Evolutionary conservation across 2,113 vertebrate species (phyloP), one percentile per base, ranked within the genome.

Genomic region (Alligator sinensis): DNA sequence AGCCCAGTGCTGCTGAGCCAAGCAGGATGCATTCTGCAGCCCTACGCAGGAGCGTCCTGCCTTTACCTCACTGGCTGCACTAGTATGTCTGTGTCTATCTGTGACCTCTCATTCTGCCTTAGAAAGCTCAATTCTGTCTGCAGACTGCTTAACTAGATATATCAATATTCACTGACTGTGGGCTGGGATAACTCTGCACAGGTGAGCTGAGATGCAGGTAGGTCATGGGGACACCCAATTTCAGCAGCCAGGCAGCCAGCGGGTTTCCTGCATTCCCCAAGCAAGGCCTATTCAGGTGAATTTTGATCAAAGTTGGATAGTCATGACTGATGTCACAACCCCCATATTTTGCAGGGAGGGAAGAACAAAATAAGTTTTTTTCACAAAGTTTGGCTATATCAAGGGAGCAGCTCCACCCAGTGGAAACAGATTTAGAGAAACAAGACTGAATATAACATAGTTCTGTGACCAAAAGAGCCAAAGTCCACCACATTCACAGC

Each of bases 191-290:
- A 30, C 64, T 68, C n/a, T n/a, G 16, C n/a, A 0, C 38, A 14
- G n/a, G 59, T 10, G 54, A 60, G 18, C 18, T 72, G 8, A 19
- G 57, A n/a, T 0, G 0, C 62, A 84, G n/a, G 5, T 0, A 47
- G 47, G 47, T 9, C 7, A 47, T 3, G 92, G 62, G 5, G 78
- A 58, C 28, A 1, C 1, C 24, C 59, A 60, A 1, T 5, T 47
- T 58, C 84, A 96, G 19, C 58, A 78, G 34, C 61, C 30, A 38
- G 58, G 58, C 0, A 1, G 92, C 76, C 18, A 84, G 88, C 16
- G 0, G 3, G 15, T 30, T 90, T 74, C 12, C 74, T 83, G 81
- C 63, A 82, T 89, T 89, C 93, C 11, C 18, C 68, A 72, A 24
- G 47, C 47, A 47, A 47, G 47, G 47, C 7, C 47, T 47, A 47